Evolutionary conservation across 2,113 vertebrate species (phyloP).

Genomic region (Ahaetulla prasina): DNA sequence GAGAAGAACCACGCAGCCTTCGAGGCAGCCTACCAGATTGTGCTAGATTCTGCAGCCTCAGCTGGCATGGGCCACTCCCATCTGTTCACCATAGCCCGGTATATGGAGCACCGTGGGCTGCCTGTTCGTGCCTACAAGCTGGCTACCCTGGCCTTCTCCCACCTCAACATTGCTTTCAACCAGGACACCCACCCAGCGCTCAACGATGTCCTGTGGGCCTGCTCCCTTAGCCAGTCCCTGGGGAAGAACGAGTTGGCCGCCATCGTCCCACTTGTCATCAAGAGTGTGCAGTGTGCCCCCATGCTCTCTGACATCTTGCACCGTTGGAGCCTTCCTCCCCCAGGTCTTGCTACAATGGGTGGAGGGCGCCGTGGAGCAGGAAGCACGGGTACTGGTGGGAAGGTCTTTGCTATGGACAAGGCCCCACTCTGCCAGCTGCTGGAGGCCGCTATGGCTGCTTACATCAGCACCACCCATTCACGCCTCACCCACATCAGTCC

Average conservation of each 20-base stretch:
- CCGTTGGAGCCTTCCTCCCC: conserved; percentile 61
- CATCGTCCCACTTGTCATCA: conserved; percentile 67
- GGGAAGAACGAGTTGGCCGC: conserved; percentile 64
- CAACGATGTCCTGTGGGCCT: conserved; percentile 70
- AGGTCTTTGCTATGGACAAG: conserved; percentile 57
- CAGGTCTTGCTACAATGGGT: conserved; percentile 52
- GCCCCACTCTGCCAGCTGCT: conserved; percentile 65
- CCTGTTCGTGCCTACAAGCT: conserved; percentile 67
- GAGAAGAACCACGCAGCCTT: conserved; percentile 69
- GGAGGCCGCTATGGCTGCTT: conserved; percentile 61
- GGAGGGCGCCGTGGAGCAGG: conserved; percentile 46
- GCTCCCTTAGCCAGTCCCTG: conserved; percentile 68
- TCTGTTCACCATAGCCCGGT: conserved; percentile 67
- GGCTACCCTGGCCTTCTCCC: conserved; percentile 64
- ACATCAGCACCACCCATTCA: conserved; percentile 68
- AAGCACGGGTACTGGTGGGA: conserved; percentile 6
- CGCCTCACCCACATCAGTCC: conserved; percentile 71
- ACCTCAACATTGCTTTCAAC: conserved; percentile 68
- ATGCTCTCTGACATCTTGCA: conserved; percentile 67
- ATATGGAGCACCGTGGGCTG: conserved; percentile 69
- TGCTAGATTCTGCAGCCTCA: conserved; percentile 57
- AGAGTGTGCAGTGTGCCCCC: conserved; percentile 68
- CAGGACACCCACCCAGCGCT: conserved; percentile 70
- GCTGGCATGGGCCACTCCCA: conserved; percentile 66
- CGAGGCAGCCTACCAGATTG: conserved; percentile 68